Evolutionary conservation across 2,888 invertebrate genomes (phyloP).

Genomic region (Parnassius orleans): DNA sequence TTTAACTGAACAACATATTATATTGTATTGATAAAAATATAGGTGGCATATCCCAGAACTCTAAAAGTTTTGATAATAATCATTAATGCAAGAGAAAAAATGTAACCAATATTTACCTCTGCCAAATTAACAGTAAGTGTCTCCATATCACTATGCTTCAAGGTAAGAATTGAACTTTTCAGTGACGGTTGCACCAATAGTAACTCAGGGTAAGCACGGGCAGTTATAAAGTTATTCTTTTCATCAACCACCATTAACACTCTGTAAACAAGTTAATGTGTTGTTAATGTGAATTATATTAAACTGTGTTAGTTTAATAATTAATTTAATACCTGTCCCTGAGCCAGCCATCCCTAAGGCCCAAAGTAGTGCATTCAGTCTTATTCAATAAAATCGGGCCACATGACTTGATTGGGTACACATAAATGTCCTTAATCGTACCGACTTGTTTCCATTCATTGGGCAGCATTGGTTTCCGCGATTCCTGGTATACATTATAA

Average conservation of each 20-base stretch:
- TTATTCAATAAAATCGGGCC: slow-evolving; percentile 67
- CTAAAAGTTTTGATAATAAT: too few species aligned
- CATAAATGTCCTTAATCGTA: slow-evolving; percentile 73
- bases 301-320: neutral
- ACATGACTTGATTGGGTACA: slow-evolving; percentile 83
- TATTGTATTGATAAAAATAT: too few species aligned
- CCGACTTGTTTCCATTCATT: slow-evolving; percentile 81
- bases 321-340: slow-evolving; percentile 67
- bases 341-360: slow-evolving; percentile 76
- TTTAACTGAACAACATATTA: too few species aligned
- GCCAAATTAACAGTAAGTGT: slow-evolving; percentile 76
- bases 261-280: slow-evolving; percentile 46
- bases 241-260: slow-evolving; percentile 81
- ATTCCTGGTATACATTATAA: slow-evolving; percentile 48
- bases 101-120: slow-evolving; percentile 46
- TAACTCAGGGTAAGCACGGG: slow-evolving; percentile 77
- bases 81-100: too few species aligned
- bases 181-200: slow-evolving; percentile 75
- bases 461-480: slow-evolving; percentile 52
- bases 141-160: slow-evolving; percentile 80
- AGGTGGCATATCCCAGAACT: too few species aligned
- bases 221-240: slow-evolving; percentile 80
- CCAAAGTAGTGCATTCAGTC: slow-evolving; percentile 79
- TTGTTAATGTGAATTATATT: neutral
- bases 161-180: slow-evolving; percentile 71